These are phyloP conservation scores for Megalops atlanticus DNA, from an alignment of 2,113 vertebrate genomes.

Conservation along the genomic window DNA sequence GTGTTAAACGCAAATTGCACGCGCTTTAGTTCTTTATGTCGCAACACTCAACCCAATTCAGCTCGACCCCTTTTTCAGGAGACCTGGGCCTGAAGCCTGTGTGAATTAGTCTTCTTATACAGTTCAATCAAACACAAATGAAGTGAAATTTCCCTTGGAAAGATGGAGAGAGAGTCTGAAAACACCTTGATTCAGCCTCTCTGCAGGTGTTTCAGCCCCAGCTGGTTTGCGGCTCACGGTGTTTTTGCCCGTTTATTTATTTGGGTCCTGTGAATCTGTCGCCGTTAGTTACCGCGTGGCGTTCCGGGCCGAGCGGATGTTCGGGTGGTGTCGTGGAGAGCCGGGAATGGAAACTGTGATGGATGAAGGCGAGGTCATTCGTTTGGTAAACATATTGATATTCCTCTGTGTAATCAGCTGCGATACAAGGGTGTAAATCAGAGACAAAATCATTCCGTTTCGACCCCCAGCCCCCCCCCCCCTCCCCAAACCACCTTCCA, in stretches of 20 bases:
- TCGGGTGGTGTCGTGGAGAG: not conserved
- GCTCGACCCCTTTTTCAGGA: not conserved
- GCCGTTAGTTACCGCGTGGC: not conserved
- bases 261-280: not conserved
- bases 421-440: not conserved
- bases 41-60: not conserved
- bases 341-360: not conserved
- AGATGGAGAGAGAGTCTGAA: not conserved
- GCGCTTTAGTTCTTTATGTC: not conserved
- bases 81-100: not conserved
- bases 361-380: not conserved
- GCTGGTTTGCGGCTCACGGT: not conserved
- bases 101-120: not conserved
- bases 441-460: not conserved
- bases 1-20: not conserved
- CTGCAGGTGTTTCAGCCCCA: not conserved
- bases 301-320: not conserved
- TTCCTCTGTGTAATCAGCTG: not conserved
- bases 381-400: slow-evolving; percentile 12
- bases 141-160: not conserved
- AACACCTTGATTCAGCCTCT: not conserved
- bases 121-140: not conserved
- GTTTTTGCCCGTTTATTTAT: not conserved
- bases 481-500: not conserved
- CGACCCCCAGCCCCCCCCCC: too few species aligned